phyloP scores from a whole-genome alignment of 2,797 vertebrate species.

The Neosalanx taihuensis region DNA sequence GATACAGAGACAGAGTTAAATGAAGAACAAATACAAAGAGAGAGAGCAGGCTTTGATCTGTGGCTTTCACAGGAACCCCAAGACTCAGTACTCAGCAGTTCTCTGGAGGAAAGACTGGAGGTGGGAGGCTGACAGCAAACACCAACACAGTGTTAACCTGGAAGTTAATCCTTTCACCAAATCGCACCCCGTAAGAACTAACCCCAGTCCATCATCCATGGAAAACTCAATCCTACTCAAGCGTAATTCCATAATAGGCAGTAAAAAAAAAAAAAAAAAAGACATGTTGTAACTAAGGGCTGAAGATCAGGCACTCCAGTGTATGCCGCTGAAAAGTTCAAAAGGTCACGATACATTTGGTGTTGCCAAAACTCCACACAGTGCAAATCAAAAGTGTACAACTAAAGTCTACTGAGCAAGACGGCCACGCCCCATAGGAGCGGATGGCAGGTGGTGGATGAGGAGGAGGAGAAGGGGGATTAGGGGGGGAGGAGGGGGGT shows the following conservation, averaged over 20 bases:
- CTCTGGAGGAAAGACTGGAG: constrained; percentile 20
- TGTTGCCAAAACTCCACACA: constrained; percentile 38
- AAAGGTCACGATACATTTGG: background rate
- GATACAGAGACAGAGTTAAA: constrained; percentile 24
- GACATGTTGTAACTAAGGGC: background rate
- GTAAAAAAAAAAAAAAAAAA: background rate
- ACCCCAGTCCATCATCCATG: constrained; percentile 11
- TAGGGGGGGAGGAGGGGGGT: constrained; percentile 15
- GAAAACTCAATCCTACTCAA: background rate
- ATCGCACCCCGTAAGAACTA: background rate
- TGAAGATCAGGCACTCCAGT: background rate
- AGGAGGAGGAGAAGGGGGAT: background rate
- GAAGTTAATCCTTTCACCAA: constrained; percentile 3
- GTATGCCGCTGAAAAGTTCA: constrained; percentile 21
- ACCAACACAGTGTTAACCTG: constrained; percentile 20
- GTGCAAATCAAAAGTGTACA: constrained; percentile 43
- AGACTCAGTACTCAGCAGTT: background rate
- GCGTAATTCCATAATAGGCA: constrained; percentile 11
- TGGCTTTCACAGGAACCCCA: constrained; percentile 18
- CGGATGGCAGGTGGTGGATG: constrained; percentile 29
- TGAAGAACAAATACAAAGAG: background rate
- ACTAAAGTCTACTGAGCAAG: constrained; percentile 18
- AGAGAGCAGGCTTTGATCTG: constrained; percentile 24
- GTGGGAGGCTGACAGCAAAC: constrained; percentile 12
- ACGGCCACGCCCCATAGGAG: background rate